These are phyloP conservation scores for Philonicus albiceps DNA, from an alignment of 2,888 invertebrate genomes.

Conservation along the genomic window DNA sequence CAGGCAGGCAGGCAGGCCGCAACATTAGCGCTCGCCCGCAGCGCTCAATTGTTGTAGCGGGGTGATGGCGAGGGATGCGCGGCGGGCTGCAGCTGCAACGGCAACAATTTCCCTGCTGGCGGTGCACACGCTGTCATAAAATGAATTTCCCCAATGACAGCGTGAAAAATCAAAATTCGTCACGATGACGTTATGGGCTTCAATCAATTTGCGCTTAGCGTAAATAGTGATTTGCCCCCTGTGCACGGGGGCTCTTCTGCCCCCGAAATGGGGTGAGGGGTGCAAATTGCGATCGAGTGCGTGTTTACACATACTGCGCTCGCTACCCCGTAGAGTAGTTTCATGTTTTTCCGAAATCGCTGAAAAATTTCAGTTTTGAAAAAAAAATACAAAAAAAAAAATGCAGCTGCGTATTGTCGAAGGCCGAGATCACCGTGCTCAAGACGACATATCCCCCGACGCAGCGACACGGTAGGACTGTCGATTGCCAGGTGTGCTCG, in stretches of 20 bases:
- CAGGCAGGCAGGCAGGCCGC: neutral
- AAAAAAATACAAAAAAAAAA: neutral
- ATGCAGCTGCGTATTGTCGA: neutral
- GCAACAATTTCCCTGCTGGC: neutral
- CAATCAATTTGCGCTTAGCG: neutral
- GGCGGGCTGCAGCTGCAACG: neutral
- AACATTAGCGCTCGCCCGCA: neutral
- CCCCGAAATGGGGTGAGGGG: neutral
- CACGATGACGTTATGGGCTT: constrained; percentile 36
- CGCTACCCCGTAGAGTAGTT: neutral
- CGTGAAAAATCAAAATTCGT: constrained; percentile 31
- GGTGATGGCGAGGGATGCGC: neutral
- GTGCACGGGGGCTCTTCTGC: neutral
- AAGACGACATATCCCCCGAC: constrained; percentile 29
- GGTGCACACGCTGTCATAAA: neutral
- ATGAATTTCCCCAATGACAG: constrained; percentile 31
- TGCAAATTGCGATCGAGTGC: neutral
- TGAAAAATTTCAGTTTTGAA: constrained; percentile 22
- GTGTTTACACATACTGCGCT: neutral
- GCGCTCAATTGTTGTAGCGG: neutral
- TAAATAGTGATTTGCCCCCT: constrained; percentile 10
- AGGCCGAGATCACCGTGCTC: neutral
- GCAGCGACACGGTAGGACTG: neutral
- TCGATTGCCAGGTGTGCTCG: constrained; percentile 18
- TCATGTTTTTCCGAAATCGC: neutral